A percentile compares a stretch with the other conserved stretches of the same genome.
Evolutionary conservation across 2,888 invertebrate species (phyloP).

Genomic region (Caenorhabditis plicata): DNA sequence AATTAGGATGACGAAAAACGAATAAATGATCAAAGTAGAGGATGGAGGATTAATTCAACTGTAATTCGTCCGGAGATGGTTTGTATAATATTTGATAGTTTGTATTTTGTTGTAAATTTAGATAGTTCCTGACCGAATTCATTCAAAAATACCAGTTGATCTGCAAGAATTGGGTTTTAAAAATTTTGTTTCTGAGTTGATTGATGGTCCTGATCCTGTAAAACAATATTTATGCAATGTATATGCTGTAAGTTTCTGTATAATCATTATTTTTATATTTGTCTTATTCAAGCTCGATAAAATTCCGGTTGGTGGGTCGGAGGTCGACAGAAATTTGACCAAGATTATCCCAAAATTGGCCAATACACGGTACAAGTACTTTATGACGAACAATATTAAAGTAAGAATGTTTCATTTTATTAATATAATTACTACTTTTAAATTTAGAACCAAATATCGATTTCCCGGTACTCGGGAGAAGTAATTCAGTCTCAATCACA

Average conservation of each 20-base stretch:
- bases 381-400: constrained; percentile 6
- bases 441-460: constrained; percentile 10
- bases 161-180: constrained; percentile 41
- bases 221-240: constrained; percentile 36
- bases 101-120: neutral
- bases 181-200: constrained; percentile 30
- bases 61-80: constrained; percentile 8
- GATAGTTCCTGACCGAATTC: neutral
- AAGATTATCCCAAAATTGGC: constrained; percentile 4
- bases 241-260: neutral
- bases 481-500: constrained; percentile 9
- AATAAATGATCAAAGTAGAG: constrained; percentile 6
- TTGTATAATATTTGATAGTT: neutral
- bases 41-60: constrained; percentile 16
- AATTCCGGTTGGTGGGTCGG: constrained; percentile 36
- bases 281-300: constrained; percentile 21
- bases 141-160: constrained; percentile 6
- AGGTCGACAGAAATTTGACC: constrained; percentile 22
- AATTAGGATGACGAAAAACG: constrained; percentile 47
- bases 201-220: constrained; percentile 33
- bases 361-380: neutral
- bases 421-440: neutral
- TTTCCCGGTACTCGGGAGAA: constrained; percentile 26
- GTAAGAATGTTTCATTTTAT: constrained; percentile 7
- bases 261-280: too few relatives aligned